These are phyloP conservation scores for Stegophylla sp. DNA, from an alignment of 2,888 invertebrate genomes.

Conservation along the genomic window DNA sequence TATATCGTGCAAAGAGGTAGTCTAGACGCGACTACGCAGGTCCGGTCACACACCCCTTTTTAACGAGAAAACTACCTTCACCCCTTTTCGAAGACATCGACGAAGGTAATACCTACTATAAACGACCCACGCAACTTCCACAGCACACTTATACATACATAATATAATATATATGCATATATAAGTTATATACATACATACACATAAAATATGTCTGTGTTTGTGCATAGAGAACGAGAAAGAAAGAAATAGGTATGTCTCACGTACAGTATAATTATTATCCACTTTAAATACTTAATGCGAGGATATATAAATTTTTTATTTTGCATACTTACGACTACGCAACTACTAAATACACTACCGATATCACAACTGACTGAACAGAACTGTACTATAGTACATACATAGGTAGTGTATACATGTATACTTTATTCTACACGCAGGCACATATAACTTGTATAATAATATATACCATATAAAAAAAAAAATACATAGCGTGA, in stretches of 20 bases:
- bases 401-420: not conserved
- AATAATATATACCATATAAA: not conserved
- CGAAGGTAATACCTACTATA: not conserved
- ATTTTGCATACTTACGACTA: not conserved
- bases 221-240: not conserved
- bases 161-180: no score
- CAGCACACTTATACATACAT: not conserved
- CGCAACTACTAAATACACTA: no score
- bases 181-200: not conserved
- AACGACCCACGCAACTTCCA: not conserved
- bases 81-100: not conserved
- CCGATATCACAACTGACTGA: not conserved
- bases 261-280: slow-evolving; percentile 7
- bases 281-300: slow-evolving; percentile 4
- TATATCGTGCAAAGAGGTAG: not conserved
- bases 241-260: not conserved
- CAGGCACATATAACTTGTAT: not conserved
- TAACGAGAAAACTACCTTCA: slow-evolving; percentile 38
- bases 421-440: slow-evolving; percentile 7
- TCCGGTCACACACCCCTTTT: slow-evolving; percentile 42
- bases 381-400: no score
- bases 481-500: slow-evolving; percentile 19
- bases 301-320: slow-evolving; percentile 19
- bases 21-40: slow-evolving; percentile 1
- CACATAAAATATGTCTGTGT: not conserved